A percentile compares a stretch with the other conserved stretches of the same genome.
Evolutionary conservation across 2,113 vertebrate species (phyloP).

Genomic region (Prochilodus magdalenae): DNA sequence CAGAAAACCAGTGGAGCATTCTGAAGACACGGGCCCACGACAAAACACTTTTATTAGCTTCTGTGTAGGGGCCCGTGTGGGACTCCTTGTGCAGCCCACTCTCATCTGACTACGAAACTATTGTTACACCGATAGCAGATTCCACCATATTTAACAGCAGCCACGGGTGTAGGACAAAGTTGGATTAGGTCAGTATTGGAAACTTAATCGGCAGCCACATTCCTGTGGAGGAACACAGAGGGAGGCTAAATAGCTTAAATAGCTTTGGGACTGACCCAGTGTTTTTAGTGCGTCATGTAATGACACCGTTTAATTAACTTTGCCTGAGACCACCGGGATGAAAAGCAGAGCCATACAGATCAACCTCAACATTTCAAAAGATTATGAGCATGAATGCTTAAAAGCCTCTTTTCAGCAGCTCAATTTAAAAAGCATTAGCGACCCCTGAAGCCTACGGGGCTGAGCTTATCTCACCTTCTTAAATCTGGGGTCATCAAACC

Average conservation of each 20-base stretch:
- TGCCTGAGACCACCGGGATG: slow-evolving; percentile 51
- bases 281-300: slow-evolving; percentile 56
- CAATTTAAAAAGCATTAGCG: slow-evolving; percentile 67
- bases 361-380: slow-evolving; percentile 52
- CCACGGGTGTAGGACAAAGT: slow-evolving; percentile 38
- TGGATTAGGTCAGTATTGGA: slow-evolving; percentile 30
- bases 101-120: slow-evolving; percentile 16
- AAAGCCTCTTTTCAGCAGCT: slow-evolving; percentile 58
- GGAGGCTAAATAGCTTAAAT: slow-evolving; percentile 60
- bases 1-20: not conserved
- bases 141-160: slow-evolving; percentile 32
- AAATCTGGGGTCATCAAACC: slow-evolving; percentile 25
- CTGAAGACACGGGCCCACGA: slow-evolving; percentile 22
- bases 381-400: slow-evolving; percentile 52
- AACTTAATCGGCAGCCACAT: slow-evolving; percentile 57
- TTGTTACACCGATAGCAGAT: slow-evolving; percentile 35
- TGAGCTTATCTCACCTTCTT: slow-evolving; percentile 28
- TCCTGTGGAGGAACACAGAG: slow-evolving; percentile 51
- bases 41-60: not conserved
- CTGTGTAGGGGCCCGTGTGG: not conserved
- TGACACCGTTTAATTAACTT: slow-evolving; percentile 66
- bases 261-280: slow-evolving; percentile 49
- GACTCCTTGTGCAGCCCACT: not conserved
- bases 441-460: slow-evolving; percentile 25
- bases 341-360: slow-evolving; percentile 49